Base-by-base conservation (phyloP, 2,888 invertebrate species). In the Parnassius smintheus region DNA sequence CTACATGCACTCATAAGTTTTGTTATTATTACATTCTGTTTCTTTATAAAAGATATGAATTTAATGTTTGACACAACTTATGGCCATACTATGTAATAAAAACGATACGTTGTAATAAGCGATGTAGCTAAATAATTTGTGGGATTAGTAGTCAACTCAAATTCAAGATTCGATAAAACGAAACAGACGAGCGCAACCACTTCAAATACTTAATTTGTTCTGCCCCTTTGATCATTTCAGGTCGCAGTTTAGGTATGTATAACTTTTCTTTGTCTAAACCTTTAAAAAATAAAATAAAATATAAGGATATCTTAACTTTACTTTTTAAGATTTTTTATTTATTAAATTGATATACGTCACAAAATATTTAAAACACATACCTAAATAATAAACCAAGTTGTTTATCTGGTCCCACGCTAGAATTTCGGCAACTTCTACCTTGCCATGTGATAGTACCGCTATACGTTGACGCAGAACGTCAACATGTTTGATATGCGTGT, bases 401-500 rank as follows among this genome's bases (percentile, higher is more conserved):
- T 95, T 95, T 70, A 93, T 93, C 73, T 95, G 95, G 90, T 97
- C 97, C 97, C 97, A 97, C 53, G 95, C 95, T 69, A 97, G 92
- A 77, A 97, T 96, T 81, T 94, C 93, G 68, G 94, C 92, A 72
- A 97, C 97, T 91, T 97, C 97, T 82, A 96, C 96, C 75, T 95
- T 94, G 45, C 97, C 97, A 77, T 97, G 97, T 59, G 96, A 96
- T 69, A 97, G 93, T 56, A 97, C 96, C 9, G 96, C 95, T 78
- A 96, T 96, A 74, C 96, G 93, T 81, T 96, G 96, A 74, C 96
- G 95, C 64, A 95, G 93, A 68, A 96, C 94, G 66, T 96, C 96
- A 69, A 97, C 94, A 82, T 97, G 96, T 78, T 97, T 97, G 83
- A 97, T 96, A 92, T 97, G 97, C 51, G 96, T 97, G 88, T 95